phyloP scores from a whole-genome alignment of 1,140 invertebrate species.

The Babylonia areolata region DNA sequence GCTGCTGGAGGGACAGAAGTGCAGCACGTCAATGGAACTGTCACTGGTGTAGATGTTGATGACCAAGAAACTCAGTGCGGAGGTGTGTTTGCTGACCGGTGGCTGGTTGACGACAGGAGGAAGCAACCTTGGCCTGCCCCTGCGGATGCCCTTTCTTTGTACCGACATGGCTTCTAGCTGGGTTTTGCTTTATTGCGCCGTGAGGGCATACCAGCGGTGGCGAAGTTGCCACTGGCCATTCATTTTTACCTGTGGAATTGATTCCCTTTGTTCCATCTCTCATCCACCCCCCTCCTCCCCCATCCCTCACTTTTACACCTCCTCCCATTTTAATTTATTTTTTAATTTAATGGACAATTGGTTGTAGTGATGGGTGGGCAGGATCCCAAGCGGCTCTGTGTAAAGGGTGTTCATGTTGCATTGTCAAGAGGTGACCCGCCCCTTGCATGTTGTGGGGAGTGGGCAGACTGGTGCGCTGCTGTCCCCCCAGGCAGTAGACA shows the following conservation, averaged over 20 bases:
- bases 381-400: neutral
- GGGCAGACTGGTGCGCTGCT: too few relatives aligned
- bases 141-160: neutral
- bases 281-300: neutral
- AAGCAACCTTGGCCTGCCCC: neutral
- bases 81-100: constrained; percentile 21
- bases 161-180: neutral
- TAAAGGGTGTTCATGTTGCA: too few relatives aligned
- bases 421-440: too few relatives aligned
- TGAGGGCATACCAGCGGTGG: neutral
- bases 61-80: neutral
- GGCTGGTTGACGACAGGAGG: neutral
- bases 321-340: neutral
- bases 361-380: neutral
- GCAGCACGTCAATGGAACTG: neutral
- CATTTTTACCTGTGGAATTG: neutral
- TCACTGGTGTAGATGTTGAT: neutral
- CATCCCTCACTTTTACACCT: too few relatives aligned
- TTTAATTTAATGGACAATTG: neutral
- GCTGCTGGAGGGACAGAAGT: neutral
- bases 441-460: too few relatives aligned
- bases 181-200: neutral
- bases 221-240: neutral
- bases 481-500: too few relatives aligned
- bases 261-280: neutral